Evolutionary conservation across 2,888 invertebrate genomes (phyloP), one percentile per base, ranked within the genome.

Genomic region (Sisyra nigra): DNA sequence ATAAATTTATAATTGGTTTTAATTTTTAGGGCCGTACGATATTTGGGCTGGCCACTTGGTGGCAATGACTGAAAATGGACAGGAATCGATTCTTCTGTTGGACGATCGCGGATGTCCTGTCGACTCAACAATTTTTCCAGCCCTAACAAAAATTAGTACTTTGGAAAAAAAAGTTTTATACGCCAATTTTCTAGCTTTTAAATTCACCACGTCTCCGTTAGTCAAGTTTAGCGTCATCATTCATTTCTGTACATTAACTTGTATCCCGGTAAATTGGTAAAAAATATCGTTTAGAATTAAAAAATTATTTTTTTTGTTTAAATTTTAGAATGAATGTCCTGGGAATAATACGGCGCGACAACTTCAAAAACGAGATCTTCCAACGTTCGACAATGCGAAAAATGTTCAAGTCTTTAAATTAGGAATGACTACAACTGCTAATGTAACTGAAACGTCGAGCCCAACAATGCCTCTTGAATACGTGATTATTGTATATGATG

Each of bases 151-250:
- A 51, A 47, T 59, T 3, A 54, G 52, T 13, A 58, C 55, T 0
- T 53, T 54, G 2, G 53, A 55, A 3, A 56, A 56, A 2, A 61
- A 54, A 48, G 54, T 69, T 35, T 59, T 84, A 13, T 61, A 68
- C 0, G 71, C 76, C 3, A 69, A 71, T 14, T 88, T 87, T 59
- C 79, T 81, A 55, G 89, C 88, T 0, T 91, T 91, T 60, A 83
- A 88, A 48, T 91, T 91, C 62, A 80, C 85, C 0, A 76, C 80
- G 9, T 84, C 87, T n/a, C 76, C 82, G 24, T 71, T 84, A 5
- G 83, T 89, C 0, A 70, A 80, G 48, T 89, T 91, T 56, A 79
- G 81, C 52, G 76, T 87, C 2, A 78, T 83, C 61, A 79, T 89
- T 9, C 78, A 81, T 48, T 87, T 86, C 58, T 91, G 89, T 55